These are phyloP conservation scores for Poeciliopsis presidionis DNA, from an alignment of 2,797 vertebrate species.

Conservation along the genomic window DNA sequence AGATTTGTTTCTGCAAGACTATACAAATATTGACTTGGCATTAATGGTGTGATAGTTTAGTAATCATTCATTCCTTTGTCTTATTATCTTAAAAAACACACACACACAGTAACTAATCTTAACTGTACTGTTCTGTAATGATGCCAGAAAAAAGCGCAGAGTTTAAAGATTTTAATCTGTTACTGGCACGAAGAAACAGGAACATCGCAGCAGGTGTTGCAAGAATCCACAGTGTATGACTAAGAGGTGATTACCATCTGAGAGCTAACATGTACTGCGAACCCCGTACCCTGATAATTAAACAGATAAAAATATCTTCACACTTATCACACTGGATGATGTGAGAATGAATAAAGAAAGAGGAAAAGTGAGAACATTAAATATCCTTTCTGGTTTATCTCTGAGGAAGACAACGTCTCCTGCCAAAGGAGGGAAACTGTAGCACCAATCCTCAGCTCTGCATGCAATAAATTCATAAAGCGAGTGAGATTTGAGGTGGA, in stretches of 20 bases:
- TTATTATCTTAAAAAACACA: slow-evolving; percentile 5
- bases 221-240: slow-evolving; percentile 41
- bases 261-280: slow-evolving; percentile 29
- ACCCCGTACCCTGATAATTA: slow-evolving; percentile 37
- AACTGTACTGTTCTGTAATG: background rate
- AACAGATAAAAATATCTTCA: slow-evolving; percentile 48
- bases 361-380: slow-evolving; percentile 19
- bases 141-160: slow-evolving; percentile 8
- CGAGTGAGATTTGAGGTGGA: background rate
- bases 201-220: slow-evolving; percentile 30
- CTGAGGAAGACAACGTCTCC: slow-evolving; percentile 1
- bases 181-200: slow-evolving; percentile 19
- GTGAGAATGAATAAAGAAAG: slow-evolving; percentile 9
- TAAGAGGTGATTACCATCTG: slow-evolving; percentile 41
- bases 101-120: background rate
- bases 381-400: slow-evolving; percentile 41
- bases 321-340: slow-evolving; percentile 26
- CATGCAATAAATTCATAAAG: slow-evolving; percentile 34
- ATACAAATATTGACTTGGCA: background rate
- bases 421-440: slow-evolving; percentile 10
- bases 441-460: slow-evolving; percentile 14
- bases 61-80: background rate
- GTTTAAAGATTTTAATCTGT: slow-evolving; percentile 32
- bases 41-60: background rate
- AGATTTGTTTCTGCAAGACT: slow-evolving; percentile 5